These are phyloP conservation scores for Syrista parreyssii DNA, from an alignment of 2,888 invertebrate species.

Conservation along the genomic window DNA sequence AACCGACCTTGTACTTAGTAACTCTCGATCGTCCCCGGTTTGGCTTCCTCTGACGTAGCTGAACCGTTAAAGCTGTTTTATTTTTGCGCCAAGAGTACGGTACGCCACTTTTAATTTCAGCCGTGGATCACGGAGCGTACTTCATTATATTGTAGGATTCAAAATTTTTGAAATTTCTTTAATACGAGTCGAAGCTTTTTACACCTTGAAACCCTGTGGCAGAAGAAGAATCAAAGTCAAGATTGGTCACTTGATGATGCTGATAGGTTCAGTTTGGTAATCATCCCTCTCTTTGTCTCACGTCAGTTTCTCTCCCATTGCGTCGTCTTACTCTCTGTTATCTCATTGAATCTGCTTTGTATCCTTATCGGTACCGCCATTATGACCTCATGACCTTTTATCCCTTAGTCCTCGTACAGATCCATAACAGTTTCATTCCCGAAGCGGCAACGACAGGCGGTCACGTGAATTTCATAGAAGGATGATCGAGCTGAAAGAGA, in stretches of 20 bases:
- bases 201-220: no score
- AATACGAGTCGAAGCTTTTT: no score
- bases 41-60: not conserved
- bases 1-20: not conserved
- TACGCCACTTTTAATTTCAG: not conserved
- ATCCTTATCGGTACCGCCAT: no score
- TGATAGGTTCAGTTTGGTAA: not conserved
- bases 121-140: slow-evolving; percentile 11
- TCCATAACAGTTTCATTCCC: no score
- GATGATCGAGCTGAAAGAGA: not conserved
- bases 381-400: no score
- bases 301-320: slow-evolving; percentile 6
- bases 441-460: no score
- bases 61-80: not conserved
- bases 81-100: no score
- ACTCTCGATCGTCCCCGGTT: not conserved
- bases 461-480: no score
- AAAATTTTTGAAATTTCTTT: not conserved
- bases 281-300: slow-evolving; percentile 2
- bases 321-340: not conserved
- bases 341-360: no score
- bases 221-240: no score
- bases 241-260: no score
- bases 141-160: slow-evolving; percentile 7
- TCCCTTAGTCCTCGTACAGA: no score